These are phyloP conservation scores for Nomada fucata DNA, from an alignment of 2,888 invertebrate genomes.

Conservation along the genomic window DNA sequence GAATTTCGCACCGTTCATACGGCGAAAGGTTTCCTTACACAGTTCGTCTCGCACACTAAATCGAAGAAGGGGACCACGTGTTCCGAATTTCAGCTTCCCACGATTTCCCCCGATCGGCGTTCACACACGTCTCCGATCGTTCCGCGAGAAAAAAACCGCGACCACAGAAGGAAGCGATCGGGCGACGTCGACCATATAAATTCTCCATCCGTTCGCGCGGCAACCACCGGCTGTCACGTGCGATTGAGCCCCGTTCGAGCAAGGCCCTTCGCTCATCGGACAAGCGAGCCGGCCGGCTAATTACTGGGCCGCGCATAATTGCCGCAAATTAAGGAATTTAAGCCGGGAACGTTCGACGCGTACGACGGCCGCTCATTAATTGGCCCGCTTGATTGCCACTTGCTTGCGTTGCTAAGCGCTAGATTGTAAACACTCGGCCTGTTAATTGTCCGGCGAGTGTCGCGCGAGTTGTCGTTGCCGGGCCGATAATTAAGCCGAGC, in stretches of 20 bases:
- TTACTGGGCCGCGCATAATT: constrained; percentile 76
- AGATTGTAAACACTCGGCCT: constrained; percentile 79
- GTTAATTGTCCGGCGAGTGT: constrained; percentile 76
- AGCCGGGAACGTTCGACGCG: constrained; percentile 61
- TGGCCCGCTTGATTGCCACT: constrained; percentile 78
- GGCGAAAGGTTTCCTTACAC: too few relatives aligned
- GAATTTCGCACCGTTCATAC: too few relatives aligned
- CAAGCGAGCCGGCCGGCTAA: constrained; percentile 53
- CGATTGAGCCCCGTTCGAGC: constrained; percentile 36
- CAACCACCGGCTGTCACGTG: constrained; percentile 23
- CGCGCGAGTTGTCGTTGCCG: constrained; percentile 66
- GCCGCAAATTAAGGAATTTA: constrained; percentile 78
- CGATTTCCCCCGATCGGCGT: background rate
- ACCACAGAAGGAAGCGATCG: background rate
- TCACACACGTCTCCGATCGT: background rate
- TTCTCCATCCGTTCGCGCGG: background rate
- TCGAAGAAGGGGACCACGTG: too few relatives aligned
- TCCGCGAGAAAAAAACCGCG: background rate
- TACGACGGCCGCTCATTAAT: constrained; percentile 74
- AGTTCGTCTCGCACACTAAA: too few relatives aligned
- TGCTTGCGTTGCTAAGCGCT: constrained; percentile 72
- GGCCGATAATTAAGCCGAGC: constrained; percentile 67
- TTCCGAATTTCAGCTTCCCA: background rate
- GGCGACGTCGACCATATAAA: constrained; percentile 10
- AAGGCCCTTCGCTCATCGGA: constrained; percentile 1